A percentile compares a stretch with the other conserved stretches of the same genome.
phyloP scores from a whole-genome alignment of 2,113 vertebrate species.

The Anolis sagrei region DNA sequence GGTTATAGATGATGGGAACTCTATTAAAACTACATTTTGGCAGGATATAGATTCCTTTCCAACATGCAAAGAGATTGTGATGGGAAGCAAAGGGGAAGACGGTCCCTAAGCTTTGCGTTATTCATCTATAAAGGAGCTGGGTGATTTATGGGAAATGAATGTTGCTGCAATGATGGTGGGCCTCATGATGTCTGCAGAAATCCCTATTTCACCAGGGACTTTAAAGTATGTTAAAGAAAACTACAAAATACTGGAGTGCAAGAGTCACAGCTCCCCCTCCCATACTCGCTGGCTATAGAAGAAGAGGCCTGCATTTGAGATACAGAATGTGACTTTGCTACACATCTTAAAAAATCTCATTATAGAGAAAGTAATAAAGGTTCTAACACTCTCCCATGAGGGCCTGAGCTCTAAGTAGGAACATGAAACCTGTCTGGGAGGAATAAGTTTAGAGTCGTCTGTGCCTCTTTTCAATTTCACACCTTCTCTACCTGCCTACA shows the following conservation, averaged over 20 bases:
- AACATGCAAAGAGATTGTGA: neutral
- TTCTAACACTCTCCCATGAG: conserved; percentile 30
- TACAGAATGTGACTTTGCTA: conserved; percentile 43
- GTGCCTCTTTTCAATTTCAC: conserved; percentile 63
- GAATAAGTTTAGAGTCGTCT: conserved; percentile 40
- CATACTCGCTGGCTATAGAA: neutral
- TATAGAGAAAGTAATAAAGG: conserved; percentile 63
- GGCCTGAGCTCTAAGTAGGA: conserved; percentile 51
- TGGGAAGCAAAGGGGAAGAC: neutral
- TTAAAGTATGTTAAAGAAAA: conserved; percentile 40
- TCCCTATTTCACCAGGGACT: conserved; percentile 23
- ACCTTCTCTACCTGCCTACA: conserved; percentile 45
- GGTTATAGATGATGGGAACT: neutral
- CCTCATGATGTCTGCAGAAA: conserved; percentile 47
- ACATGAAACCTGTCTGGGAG: conserved; percentile 51
- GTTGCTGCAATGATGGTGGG: neutral
- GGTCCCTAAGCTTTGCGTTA: neutral
- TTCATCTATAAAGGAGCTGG: neutral
- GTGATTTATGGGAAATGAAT: neutral
- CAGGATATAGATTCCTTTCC: neutral
- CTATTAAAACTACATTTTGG: neutral
- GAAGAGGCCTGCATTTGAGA: conserved; percentile 35
- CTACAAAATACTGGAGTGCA: neutral
- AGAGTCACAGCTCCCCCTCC: conserved; percentile 14
- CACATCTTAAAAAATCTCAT: conserved; percentile 57